Conservation (phyloP, 1,140 invertebrate species). For the Papilio glaucus region DNA sequence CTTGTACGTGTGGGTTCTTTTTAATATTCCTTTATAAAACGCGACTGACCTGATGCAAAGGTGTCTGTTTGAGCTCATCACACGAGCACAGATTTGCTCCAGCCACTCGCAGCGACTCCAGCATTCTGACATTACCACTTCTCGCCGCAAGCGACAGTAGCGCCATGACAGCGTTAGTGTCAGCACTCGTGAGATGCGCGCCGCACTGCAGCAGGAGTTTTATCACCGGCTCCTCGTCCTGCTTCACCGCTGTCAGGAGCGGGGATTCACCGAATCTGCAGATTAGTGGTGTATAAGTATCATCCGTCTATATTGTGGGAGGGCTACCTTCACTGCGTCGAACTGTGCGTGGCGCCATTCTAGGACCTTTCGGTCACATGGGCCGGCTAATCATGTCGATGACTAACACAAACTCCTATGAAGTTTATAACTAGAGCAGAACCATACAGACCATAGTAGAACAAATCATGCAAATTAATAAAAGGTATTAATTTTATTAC, state of each 20-base stretch:
- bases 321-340: too few species aligned
- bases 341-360: too few species aligned
- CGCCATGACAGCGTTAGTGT: constrained; percentile 53
- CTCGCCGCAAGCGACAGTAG: constrained; percentile 60
- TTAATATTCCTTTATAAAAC: not conserved
- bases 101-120: constrained; percentile 60
- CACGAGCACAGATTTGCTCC: constrained; percentile 62
- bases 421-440: too few species aligned
- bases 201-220: constrained; percentile 67
- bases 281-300: constrained; percentile 2
- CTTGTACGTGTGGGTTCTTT: too few species aligned
- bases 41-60: constrained; percentile 42
- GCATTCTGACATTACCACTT: constrained; percentile 49
- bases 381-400: too few species aligned
- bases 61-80: constrained; percentile 66
- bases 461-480: too few species aligned
- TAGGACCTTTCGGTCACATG: too few species aligned
- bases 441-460: too few species aligned
- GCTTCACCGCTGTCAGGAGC: constrained; percentile 65
- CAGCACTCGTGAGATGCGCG: constrained; percentile 57
- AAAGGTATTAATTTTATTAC: too few species aligned
- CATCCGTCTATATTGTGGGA: too few species aligned
- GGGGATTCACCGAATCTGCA: constrained; percentile 69
- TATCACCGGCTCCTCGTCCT: constrained; percentile 57
- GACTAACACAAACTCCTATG: too few species aligned